phyloP scores from a whole-genome alignment of 2,113 vertebrate species.

The Rhea americana region DNA sequence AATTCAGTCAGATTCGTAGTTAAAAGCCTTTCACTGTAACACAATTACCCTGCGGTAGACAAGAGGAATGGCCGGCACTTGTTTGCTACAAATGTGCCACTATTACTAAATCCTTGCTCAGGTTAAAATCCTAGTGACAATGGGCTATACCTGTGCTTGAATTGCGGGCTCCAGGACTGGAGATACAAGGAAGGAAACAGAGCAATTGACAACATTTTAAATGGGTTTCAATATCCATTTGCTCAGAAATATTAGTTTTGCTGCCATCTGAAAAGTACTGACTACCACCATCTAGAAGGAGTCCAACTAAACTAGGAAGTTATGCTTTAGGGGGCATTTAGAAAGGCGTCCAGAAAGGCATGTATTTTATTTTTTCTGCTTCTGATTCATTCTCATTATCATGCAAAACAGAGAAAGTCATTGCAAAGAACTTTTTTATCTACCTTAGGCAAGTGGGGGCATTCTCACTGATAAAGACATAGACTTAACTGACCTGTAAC shows the following conservation, averaged over 20 bases:
- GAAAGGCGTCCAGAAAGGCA: neutral
- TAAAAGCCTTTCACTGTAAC: conserved; percentile 61
- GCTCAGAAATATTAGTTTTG: neutral
- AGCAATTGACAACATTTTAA: neutral
- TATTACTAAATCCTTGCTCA: neutral
- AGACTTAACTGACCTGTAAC: neutral
- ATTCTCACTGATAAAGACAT: neutral
- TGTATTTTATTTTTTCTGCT: neutral
- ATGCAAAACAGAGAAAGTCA: neutral
- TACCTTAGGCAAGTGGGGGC: neutral
- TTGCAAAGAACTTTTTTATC: neutral
- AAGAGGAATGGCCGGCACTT: conserved; percentile 39
- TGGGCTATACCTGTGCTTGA: conserved; percentile 5
- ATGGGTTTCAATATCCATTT: neutral
- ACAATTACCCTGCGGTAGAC: conserved; percentile 49
- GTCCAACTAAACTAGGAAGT: neutral
- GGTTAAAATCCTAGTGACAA: conserved; percentile 31
- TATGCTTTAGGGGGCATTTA: neutral
- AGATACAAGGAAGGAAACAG: neutral
- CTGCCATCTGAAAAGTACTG: neutral
- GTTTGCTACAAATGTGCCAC: conserved; percentile 40
- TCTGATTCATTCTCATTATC: neutral
- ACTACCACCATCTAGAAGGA: neutral
- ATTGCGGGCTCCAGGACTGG: neutral
- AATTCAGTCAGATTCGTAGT: conserved; percentile 53